These are phyloP conservation scores for Macrobrachium rosenbergii DNA, from an alignment of 1,140 invertebrate genomes.

Conservation along the genomic window DNA sequence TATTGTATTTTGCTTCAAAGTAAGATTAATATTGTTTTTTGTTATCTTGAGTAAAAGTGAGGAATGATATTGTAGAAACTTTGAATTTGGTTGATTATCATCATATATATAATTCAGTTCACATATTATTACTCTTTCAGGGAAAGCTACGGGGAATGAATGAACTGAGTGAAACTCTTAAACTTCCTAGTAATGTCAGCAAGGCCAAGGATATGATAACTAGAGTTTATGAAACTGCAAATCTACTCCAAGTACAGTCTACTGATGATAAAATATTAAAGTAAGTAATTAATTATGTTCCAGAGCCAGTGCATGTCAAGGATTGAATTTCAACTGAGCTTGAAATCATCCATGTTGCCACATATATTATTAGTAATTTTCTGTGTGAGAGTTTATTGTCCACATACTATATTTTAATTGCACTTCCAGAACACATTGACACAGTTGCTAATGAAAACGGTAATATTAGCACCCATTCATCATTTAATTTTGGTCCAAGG, in stretches of 20 bases:
- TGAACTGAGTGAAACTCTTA: constrained; percentile 77
- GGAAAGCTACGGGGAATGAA: constrained; percentile 90
- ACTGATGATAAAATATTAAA: constrained; percentile 72
- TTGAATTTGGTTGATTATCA: no score
- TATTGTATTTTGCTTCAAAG: no score
- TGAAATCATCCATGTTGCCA: no score
- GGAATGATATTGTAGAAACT: no score
- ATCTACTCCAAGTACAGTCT: constrained; percentile 81
- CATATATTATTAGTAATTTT: no score
- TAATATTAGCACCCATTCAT: no score
- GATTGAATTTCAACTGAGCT: no score
- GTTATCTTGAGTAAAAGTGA: not conserved
- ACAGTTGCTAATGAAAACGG: no score
- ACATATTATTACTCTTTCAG: constrained; percentile 68
- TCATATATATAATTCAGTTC: not conserved
- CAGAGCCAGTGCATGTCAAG: not conserved
- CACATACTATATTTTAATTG: no score
- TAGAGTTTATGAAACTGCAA: constrained; percentile 82
- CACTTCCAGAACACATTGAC: no score
- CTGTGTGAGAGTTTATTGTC: no score
- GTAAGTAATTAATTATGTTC: constrained; percentile 30
- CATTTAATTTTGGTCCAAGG: no score
- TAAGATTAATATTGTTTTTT: not conserved
- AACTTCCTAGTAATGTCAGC: constrained; percentile 69
- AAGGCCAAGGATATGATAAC: constrained; percentile 72